A percentile compares a stretch with the other conserved stretches of the same genome.
phyloP scores from a whole-genome alignment of 1,140 invertebrate species.

The Drosophila seguyi region DNA sequence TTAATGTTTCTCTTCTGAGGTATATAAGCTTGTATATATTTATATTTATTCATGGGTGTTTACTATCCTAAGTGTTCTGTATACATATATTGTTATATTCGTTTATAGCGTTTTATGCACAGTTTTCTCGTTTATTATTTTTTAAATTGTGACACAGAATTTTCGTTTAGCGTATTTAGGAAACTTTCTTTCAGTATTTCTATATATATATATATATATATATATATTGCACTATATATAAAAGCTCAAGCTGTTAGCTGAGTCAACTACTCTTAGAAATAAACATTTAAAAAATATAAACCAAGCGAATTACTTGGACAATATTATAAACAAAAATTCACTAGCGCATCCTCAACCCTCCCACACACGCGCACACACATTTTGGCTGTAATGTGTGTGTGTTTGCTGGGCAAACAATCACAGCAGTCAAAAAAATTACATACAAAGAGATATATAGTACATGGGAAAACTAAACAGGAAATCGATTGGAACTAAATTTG shows the following conservation, averaged over 20 bases:
- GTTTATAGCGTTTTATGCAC: conserved; percentile 65
- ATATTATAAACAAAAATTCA: conserved; percentile 64
- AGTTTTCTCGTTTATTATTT: conserved; percentile 55
- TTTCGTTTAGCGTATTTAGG: conserved; percentile 30
- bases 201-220: too few relatives aligned
- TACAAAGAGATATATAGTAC: conserved; percentile 42
- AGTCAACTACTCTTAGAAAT: conserved; percentile 51
- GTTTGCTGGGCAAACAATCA: conserved; percentile 63
- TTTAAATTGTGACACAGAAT: conserved; percentile 37
- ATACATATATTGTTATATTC: conserved; percentile 24
- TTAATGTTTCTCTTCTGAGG: conserved; percentile 49
- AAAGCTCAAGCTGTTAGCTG: conserved; percentile 35
- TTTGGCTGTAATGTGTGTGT: conserved; percentile 55
- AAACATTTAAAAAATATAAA: conserved; percentile 58
- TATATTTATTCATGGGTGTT: conserved; percentile 46
- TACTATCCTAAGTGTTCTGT: conserved; percentile 29
- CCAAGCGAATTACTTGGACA: conserved; percentile 60
- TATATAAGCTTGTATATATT: conserved; percentile 54
- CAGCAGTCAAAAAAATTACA: conserved; percentile 69
- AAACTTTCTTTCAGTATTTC: conserved; percentile 28
- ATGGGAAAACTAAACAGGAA: conserved; percentile 53
- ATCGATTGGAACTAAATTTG: conserved; percentile 67
- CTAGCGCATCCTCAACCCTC: conserved; percentile 24
- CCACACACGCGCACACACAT: conserved; percentile 19
- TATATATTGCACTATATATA: conserved; percentile 70